A percentile compares a stretch with the other conserved stretches of the same genome.
phyloP scores from a whole-genome alignment of 2,113 vertebrate genomes.

The Taurulus bubalis region DNA sequence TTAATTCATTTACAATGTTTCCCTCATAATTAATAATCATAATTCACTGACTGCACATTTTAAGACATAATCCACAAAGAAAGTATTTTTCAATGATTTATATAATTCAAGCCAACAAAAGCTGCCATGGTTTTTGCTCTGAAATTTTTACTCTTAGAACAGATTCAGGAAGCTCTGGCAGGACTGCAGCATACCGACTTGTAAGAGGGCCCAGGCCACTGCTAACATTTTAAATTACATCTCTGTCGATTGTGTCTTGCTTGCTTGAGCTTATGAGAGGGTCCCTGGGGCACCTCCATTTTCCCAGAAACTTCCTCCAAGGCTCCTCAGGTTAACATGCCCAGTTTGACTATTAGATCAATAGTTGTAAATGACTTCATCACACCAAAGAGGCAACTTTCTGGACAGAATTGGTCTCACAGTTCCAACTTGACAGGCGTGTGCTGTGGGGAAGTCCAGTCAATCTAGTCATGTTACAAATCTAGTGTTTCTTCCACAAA shows the following conservation, averaged over 20 bases:
- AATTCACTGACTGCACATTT: background rate
- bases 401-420: conserved; percentile 72
- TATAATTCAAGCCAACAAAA: conserved; percentile 13
- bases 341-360: conserved; percentile 83
- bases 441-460: conserved; percentile 54
- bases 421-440: conserved; percentile 68
- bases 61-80: background rate
- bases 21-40: background rate
- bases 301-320: conserved; percentile 80
- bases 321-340: conserved; percentile 81
- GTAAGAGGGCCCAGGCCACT: conserved; percentile 44
- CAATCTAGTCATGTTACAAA: conserved; percentile 43
- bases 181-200: conserved; percentile 38
- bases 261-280: conserved; percentile 71
- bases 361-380: conserved; percentile 86
- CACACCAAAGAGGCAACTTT: conserved; percentile 78
- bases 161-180: conserved; percentile 22
- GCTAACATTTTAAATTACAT: conserved; percentile 72
- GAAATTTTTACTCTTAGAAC: conserved; percentile 15
- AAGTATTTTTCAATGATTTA: conserved; percentile 3
- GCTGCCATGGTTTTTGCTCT: background rate
- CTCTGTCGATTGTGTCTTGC: conserved; percentile 73
- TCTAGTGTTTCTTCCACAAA: conserved; percentile 27
- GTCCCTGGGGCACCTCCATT: conserved; percentile 79
- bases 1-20: background rate